These are phyloP conservation scores for Hemicordylus capensis DNA, from an alignment of 2,113 vertebrate genomes.

Conservation along the genomic window DNA sequence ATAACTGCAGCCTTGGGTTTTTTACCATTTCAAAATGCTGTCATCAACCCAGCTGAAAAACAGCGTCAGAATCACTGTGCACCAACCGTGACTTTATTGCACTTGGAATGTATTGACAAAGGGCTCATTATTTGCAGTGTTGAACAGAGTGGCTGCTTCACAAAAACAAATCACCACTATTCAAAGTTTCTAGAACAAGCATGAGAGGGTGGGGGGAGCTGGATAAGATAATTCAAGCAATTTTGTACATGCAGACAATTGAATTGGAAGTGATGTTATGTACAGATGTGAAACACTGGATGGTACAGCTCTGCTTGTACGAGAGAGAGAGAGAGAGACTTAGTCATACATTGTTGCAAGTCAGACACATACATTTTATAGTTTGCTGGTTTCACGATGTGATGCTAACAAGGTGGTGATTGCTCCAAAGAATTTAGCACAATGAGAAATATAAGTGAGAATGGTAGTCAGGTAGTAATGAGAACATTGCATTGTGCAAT, in stretches of 20 bases:
- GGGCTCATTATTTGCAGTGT: conserved; percentile 65
- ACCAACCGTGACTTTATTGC: conserved; percentile 46
- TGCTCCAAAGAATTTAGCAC: neutral
- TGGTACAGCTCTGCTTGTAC: conserved; percentile 48
- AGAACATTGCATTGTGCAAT: neutral
- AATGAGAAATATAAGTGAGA: neutral
- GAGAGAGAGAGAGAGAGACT: neutral
- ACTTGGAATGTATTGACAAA: conserved; percentile 58
- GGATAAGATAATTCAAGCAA: conserved; percentile 63
- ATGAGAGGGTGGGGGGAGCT: conserved; percentile 16
- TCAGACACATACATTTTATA: neutral
- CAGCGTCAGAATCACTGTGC: conserved; percentile 26
- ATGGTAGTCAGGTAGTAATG: neutral
- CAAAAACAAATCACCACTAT: conserved; percentile 67
- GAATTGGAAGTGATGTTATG: conserved; percentile 61
- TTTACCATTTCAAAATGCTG: conserved; percentile 60
- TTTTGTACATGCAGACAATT: conserved; percentile 43
- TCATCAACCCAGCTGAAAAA: conserved; percentile 63
- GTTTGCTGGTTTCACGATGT: neutral
- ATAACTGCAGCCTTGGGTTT: conserved; percentile 25
- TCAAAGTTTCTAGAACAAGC: conserved; percentile 61
- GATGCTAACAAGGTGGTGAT: neutral
- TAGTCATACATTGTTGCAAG: conserved; percentile 18
- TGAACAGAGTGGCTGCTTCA: conserved; percentile 51
- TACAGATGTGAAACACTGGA: conserved; percentile 12